Evolutionary conservation across 2,888 invertebrate species (phyloP).

Genomic region (Belgica antarctica): DNA sequence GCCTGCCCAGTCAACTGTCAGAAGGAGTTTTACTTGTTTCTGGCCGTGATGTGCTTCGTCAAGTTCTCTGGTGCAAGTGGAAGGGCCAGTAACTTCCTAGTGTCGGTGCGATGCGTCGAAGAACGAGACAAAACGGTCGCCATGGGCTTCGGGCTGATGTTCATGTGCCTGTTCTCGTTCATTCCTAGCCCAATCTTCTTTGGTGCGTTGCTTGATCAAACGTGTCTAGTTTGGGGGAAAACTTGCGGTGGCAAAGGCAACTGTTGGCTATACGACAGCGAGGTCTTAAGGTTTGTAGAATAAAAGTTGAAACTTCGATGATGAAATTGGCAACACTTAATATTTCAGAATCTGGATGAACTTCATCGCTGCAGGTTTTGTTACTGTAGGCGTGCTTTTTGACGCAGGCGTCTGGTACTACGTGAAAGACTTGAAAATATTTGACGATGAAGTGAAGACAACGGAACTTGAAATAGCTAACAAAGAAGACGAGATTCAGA

Average conservation of each 20-base stretch:
- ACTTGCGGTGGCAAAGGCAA: slow-evolving; percentile 68
- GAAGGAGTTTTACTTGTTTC: slow-evolving; percentile 59
- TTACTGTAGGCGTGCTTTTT: slow-evolving; percentile 63
- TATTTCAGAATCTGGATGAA: slow-evolving; percentile 60
- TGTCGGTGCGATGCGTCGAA: slow-evolving; percentile 57
- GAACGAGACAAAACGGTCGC: slow-evolving; percentile 71
- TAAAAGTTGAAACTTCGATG: neutral
- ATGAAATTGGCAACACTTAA: neutral
- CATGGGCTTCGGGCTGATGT: slow-evolving; percentile 67
- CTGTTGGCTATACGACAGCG: slow-evolving; percentile 72
- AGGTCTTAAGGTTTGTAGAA: slow-evolving; percentile 56
- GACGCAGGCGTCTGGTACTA: slow-evolving; percentile 67
- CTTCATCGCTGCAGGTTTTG: slow-evolving; percentile 65
- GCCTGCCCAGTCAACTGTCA: slow-evolving; percentile 62
- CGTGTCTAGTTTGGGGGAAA: slow-evolving; percentile 72
- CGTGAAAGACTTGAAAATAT: slow-evolving; percentile 68
- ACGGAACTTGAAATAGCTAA: slow-evolving; percentile 52
- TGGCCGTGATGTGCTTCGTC: slow-evolving; percentile 59
- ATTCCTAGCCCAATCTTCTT: slow-evolving; percentile 76
- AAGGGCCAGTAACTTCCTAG: slow-evolving; percentile 63
- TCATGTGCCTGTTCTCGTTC: slow-evolving; percentile 69
- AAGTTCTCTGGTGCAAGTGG: slow-evolving; percentile 63
- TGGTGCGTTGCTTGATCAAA: slow-evolving; percentile 64
- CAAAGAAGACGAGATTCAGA: slow-evolving; percentile 50
- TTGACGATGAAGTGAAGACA: slow-evolving; percentile 61